phyloP scores from a whole-genome alignment of 2,888 invertebrate species.

The Drosophila setosimentum region DNA sequence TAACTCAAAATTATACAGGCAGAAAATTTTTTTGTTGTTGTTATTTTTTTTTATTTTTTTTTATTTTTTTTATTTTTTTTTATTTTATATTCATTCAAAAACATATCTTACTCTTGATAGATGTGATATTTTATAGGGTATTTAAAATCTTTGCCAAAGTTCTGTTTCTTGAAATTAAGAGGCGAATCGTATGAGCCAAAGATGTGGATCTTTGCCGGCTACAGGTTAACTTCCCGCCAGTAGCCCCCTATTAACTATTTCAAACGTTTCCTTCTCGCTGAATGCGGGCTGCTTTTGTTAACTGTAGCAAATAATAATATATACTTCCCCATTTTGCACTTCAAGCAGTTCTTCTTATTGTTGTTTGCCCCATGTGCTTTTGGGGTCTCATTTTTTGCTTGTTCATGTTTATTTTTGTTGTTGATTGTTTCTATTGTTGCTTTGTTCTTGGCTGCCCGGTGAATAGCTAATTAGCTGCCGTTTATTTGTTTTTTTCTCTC shows the following conservation, averaged over 20 bases:
- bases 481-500: constrained; percentile 7
- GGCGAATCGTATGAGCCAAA: constrained; percentile 19
- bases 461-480: constrained; percentile 53
- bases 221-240: constrained; percentile 14
- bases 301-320: constrained; percentile 70
- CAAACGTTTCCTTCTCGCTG: constrained; percentile 4
- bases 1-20: not conserved
- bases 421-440: constrained; percentile 35
- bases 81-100: too few species aligned
- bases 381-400: constrained; percentile 18
- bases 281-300: constrained; percentile 55
- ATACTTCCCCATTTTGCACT: constrained; percentile 54
- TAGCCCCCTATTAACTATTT: not conserved
- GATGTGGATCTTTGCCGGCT: constrained; percentile 17
- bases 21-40: too few species aligned
- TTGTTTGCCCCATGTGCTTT: constrained; percentile 45
- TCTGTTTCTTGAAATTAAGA: constrained; percentile 42
- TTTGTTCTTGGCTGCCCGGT: constrained; percentile 43
- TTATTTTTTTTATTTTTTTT: too few species aligned
- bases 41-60: too few species aligned
- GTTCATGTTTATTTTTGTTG: constrained; percentile 26
- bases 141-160: constrained; percentile 40
- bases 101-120: not conserved
- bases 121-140: constrained; percentile 11
- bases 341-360: constrained; percentile 36